phyloP scores from a whole-genome alignment of 2,888 invertebrate species.

The Apotomis capreana region DNA sequence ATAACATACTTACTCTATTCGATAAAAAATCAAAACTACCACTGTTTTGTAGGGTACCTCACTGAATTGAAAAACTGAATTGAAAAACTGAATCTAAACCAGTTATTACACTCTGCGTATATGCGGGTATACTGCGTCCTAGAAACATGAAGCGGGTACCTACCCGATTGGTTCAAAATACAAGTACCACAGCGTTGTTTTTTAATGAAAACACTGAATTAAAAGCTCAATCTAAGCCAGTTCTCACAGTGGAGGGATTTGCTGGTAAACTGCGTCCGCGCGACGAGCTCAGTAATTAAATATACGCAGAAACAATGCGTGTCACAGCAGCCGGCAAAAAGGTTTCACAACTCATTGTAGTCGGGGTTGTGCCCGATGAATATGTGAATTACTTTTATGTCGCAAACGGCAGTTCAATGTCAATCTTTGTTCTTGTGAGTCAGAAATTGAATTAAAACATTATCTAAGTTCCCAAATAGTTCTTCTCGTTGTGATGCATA shows the following conservation, averaged over 20 bases:
- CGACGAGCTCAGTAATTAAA: conserved; percentile 24
- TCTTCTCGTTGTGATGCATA: no score
- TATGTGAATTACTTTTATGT: conserved; percentile 15
- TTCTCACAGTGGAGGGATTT: conserved; percentile 15
- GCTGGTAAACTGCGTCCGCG: conserved; percentile 8
- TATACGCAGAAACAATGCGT: conserved; percentile 23
- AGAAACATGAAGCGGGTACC: background rate
- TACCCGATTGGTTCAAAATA: background rate
- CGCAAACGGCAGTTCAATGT: conserved; percentile 26
- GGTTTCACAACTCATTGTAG: conserved; percentile 28
- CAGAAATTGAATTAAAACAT: no score
- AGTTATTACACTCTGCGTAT: no score
- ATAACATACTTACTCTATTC: no score
- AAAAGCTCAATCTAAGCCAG: conserved; percentile 6
- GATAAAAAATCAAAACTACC: no score
- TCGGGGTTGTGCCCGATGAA: conserved; percentile 25
- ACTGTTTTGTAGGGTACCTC: no score
- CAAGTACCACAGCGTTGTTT: background rate
- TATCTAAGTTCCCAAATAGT: no score
- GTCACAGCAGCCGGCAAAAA: conserved; percentile 10
- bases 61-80: no score
- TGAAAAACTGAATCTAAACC: no score
- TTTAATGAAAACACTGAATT: background rate
- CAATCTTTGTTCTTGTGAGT: conserved; percentile 2
- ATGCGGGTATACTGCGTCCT: no score